Base-by-base conservation (phyloP, 2,797 vertebrate species). In the Psittacula derbiana region DNA sequence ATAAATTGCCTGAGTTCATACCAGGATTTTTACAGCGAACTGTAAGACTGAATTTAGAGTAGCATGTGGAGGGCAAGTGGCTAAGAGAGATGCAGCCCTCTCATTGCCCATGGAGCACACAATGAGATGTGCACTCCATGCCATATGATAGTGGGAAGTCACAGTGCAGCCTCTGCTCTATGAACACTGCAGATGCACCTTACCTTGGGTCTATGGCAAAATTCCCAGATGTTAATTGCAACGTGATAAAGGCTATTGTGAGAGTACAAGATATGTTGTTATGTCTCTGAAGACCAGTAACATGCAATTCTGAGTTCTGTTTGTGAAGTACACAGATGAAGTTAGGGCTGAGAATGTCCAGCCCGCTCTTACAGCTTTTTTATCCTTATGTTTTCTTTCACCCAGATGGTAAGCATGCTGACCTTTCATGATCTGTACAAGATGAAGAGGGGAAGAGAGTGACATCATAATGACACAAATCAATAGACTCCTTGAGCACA, bases 151-250 rank as follows among this genome's bases (percentile, higher is more conserved):
- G 24, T 47, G 6, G 12, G 10, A 33, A 66, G 38, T 24, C 4
- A 1, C 19, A 4, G 1, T 5, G 2, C 1, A 1, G 7, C 8
- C 19, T 21, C 70, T 46, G 40, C 4, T 78, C 41, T 14, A 0
- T 15, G 11, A 24, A 20, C 8, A 2, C 16, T 58, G 57, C 33
- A 36, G 6, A 30, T 38, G 5, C 9, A 28, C 44, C 27, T 79
- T 11, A 9, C 24, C 12, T 71, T 53, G 12, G 2, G 3, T 30
- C 31, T 50, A 18, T 40, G 79, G 47, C 7, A n/a, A 43, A 66
- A 30, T 64, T 74, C 15, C 10, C 27, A 6, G 25, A 30, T 38
- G 5, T 49, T 41, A 36, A 61, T 8, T 70, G 24, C 25, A 53
- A 1, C 25, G 43, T 16, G 20, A 33, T 41, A 53, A 49, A 66